Conservation (phyloP, 2,797 vertebrate genomes). For the Molothrus aeneus region DNA sequence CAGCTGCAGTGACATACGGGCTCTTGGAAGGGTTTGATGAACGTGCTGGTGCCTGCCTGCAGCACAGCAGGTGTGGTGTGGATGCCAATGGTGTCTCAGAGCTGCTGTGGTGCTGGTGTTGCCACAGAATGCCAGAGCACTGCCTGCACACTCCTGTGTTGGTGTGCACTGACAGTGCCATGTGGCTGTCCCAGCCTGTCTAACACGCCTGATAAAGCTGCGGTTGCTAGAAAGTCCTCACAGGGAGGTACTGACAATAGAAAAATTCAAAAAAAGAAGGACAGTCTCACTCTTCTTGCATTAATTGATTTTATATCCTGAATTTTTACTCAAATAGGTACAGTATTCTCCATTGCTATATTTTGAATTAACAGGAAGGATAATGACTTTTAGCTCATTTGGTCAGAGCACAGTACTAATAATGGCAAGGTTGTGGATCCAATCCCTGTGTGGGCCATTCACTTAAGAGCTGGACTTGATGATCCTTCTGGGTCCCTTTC, state of each 20-base stretch:
- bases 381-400: neutral
- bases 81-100: neutral
- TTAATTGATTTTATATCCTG: neutral
- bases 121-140: neutral
- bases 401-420: neutral
- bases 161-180: rapidly evolving
- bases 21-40: neutral
- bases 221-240: neutral
- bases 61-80: rapidly evolving
- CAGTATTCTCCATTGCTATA: neutral
- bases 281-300: neutral
- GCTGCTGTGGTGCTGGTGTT: neutral
- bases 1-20: neutral
- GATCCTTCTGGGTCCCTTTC: neutral
- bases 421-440: neutral
- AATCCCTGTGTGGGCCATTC: neutral
- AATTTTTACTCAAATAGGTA: neutral
- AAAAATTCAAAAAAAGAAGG: neutral
- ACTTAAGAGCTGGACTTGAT: neutral
- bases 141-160: rapidly evolving
- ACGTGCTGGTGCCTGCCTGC: rapidly evolving
- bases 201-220: neutral
- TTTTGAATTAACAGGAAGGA: neutral
- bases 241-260: neutral
- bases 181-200: rapidly evolving